Percentiles rank a stretch among this genome's conserved stretches.
phyloP scores from a whole-genome alignment of 2,888 invertebrate species.

The Deladenus siricidicola region DNA sequence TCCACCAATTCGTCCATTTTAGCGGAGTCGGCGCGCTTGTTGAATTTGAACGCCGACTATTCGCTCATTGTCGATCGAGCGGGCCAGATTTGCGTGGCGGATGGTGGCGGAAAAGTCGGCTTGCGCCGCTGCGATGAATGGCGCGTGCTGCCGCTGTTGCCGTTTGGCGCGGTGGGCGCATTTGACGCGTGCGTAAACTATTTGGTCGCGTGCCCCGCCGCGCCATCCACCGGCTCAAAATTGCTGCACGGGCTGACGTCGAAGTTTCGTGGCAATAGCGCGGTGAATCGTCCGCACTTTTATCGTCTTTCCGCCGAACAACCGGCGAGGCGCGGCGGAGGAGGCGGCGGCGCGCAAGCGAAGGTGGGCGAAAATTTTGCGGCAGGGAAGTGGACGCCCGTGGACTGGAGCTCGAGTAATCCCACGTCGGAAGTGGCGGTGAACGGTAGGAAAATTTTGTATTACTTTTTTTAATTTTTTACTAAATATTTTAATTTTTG shows the following conservation, averaged over 20 bases:
- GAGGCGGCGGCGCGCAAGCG: too few species aligned
- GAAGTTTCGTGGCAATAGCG: neutral
- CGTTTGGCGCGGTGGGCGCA: neutral
- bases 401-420: too few species aligned
- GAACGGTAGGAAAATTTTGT: too few species aligned
- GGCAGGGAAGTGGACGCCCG: too few species aligned
- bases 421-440: too few species aligned
- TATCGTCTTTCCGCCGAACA: neutral
- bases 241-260: neutral
- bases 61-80: neutral
- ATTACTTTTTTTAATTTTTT: too few species aligned
- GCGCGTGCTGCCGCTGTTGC: neutral
- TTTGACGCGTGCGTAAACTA: neutral
- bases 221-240: neutral
- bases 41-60: neutral
- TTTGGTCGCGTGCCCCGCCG: neutral
- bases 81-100: neutral
- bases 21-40: neutral
- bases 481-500: too few species aligned
- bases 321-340: too few species aligned
- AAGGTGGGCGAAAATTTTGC: too few species aligned
- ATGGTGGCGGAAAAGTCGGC: neutral
- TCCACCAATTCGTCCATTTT: neutral
- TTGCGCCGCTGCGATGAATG: neutral
- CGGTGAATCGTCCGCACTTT: neutral